A percentile compares a stretch with the other conserved stretches of the same genome.
Conservation (phyloP, 2,113 vertebrate species). For the Glaucomys volans region DNA sequence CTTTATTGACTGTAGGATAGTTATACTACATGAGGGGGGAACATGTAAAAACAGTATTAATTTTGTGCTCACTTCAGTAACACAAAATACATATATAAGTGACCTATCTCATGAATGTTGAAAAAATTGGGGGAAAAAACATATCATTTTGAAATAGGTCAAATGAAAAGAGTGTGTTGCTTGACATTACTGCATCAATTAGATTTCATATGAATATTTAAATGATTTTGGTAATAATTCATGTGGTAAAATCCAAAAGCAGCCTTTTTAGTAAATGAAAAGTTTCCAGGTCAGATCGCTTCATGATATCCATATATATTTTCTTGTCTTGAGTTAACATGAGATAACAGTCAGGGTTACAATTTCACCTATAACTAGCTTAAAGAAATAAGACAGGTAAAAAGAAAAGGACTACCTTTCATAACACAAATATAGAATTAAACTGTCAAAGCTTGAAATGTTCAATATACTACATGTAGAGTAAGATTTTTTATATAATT, state of each 20-base stretch:
- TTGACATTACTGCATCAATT: slow-evolving; percentile 68
- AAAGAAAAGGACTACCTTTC: slow-evolving; percentile 69
- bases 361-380: slow-evolving; percentile 78
- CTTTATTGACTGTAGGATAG: neutral
- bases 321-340: slow-evolving; percentile 68
- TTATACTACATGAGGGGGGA: neutral
- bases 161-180: slow-evolving; percentile 51
- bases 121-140: neutral
- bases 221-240: slow-evolving; percentile 81
- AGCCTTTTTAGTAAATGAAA: slow-evolving; percentile 72
- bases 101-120: neutral
- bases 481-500: slow-evolving; percentile 67
- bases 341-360: slow-evolving; percentile 70
- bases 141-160: slow-evolving; percentile 64
- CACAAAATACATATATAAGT: neutral
- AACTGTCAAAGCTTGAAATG: slow-evolving; percentile 75
- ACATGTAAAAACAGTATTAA: neutral
- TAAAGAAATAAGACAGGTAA: slow-evolving; percentile 74
- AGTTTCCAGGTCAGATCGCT: slow-evolving; percentile 72
- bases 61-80: neutral
- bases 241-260: slow-evolving; percentile 71
- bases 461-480: slow-evolving; percentile 70
- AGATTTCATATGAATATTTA: slow-evolving; percentile 74
- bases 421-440: slow-evolving; percentile 73
- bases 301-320: slow-evolving; percentile 26